phyloP scores from a whole-genome alignment of 2,888 invertebrate species.

The Ptilodon capucinus region DNA sequence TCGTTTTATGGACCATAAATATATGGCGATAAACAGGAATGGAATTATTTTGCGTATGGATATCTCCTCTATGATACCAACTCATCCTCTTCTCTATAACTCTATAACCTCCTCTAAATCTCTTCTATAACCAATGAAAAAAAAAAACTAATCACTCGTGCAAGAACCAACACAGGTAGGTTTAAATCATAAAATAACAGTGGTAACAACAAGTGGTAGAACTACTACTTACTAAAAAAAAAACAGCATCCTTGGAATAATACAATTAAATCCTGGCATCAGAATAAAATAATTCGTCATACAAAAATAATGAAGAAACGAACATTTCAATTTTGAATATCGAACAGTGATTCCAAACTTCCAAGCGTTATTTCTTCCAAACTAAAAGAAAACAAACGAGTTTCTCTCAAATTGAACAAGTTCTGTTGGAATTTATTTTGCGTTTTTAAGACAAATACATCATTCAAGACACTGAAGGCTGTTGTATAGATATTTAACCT shows the following conservation, averaged over 20 bases:
- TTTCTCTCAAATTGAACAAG: neutral
- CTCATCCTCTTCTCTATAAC: too few species aligned
- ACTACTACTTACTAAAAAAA: too few species aligned
- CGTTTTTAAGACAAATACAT: conserved; percentile 7
- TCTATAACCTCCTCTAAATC: too few species aligned
- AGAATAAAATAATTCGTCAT: neutral
- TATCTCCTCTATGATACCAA: too few species aligned
- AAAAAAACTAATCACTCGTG: too few species aligned
- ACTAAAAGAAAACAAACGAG: neutral
- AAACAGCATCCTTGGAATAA: too few species aligned
- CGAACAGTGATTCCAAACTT: conserved; percentile 5
- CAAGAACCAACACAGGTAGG: too few species aligned
- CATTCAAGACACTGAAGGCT: conserved; percentile 11
- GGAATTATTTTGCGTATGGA: too few species aligned
- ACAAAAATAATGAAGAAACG: neutral
- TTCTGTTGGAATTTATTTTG: conserved; percentile 1
- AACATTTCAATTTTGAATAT: neutral
- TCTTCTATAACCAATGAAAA: too few species aligned
- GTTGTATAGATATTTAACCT: conserved; percentile 8
- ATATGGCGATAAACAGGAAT: too few species aligned
- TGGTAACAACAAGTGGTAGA: too few species aligned
- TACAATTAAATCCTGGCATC: neutral
- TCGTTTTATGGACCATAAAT: neutral
- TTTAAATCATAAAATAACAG: too few species aligned
- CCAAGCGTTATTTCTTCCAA: neutral